A percentile compares a stretch with the other conserved stretches of the same genome.
Conservation (phyloP, 2,888 invertebrate species). For the Hirtodrosophila confusa region DNA sequence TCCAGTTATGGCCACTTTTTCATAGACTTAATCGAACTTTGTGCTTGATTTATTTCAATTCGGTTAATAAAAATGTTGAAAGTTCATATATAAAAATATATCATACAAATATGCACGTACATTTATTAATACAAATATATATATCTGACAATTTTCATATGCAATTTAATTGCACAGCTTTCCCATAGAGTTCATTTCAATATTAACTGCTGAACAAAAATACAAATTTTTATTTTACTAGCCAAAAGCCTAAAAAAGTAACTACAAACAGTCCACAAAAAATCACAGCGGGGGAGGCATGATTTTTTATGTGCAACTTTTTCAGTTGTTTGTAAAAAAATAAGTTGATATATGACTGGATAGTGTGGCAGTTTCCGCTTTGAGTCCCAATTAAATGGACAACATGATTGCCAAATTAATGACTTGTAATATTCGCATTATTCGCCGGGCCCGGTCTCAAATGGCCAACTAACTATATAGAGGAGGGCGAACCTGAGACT, state of each 20-base stretch:
- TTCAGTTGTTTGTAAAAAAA: constrained; percentile 30
- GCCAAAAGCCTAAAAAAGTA: constrained; percentile 4
- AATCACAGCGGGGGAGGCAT: constrained; percentile 18
- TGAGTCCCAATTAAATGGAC: constrained; percentile 65
- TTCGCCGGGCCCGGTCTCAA: constrained; percentile 57
- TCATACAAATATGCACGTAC: constrained; percentile 4
- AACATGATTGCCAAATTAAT: constrained; percentile 73
- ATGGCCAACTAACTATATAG: constrained; percentile 21
- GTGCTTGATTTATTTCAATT: constrained; percentile 11
- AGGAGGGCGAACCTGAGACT: constrained; percentile 26
- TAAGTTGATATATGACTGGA: constrained; percentile 26
- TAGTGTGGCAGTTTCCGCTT: constrained; percentile 17
- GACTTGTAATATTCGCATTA: constrained; percentile 62
- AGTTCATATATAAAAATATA: constrained; percentile 17
- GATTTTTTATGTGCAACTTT: constrained; percentile 26
- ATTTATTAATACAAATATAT: constrained; percentile 26
- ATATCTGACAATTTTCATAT: constrained; percentile 15
- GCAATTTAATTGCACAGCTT: constrained; percentile 58
- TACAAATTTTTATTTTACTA: constrained; percentile 38
- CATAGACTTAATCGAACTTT: constrained; percentile 16
- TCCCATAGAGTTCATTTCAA: constrained; percentile 53
- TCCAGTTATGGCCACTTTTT: constrained; percentile 6
- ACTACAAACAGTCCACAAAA: neutral
- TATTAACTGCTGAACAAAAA: constrained; percentile 38
- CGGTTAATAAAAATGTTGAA: constrained; percentile 22